Conservation (phyloP, 1,140 invertebrate genomes). For the Leptinotarsa lineolata region DNA sequence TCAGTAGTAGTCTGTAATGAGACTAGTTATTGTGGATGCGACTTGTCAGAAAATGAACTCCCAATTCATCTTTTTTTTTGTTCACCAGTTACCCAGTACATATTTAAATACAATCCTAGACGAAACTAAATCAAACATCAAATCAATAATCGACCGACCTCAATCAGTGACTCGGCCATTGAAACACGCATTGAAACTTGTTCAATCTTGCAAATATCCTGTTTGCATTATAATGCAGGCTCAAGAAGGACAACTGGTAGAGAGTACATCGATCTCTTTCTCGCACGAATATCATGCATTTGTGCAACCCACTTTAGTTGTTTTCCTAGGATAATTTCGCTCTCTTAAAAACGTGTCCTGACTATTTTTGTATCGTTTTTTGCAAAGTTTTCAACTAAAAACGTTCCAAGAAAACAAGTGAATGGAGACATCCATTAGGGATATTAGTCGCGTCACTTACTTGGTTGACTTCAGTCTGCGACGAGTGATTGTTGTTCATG, state of each 20-base stretch:
- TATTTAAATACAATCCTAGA: too few relatives aligned
- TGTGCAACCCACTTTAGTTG: neutral
- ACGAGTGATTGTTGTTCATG: constrained; percentile 48
- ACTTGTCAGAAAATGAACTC: too few relatives aligned
- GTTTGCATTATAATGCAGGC: neutral
- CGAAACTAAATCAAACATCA: too few relatives aligned
- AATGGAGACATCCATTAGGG: neutral
- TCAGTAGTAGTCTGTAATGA: too few relatives aligned
- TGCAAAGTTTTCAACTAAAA: constrained; percentile 1
- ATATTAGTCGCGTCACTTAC: constrained; percentile 48
- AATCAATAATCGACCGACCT: neutral
- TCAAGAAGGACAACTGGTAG: neutral
- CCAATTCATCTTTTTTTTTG: too few relatives aligned
- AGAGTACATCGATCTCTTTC: neutral
- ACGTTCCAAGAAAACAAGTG: neutral
- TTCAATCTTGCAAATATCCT: constrained; percentile 6
- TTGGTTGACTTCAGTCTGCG: constrained; percentile 52
- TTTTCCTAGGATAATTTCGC: neutral
- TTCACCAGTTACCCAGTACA: too few relatives aligned
- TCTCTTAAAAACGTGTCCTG: neutral
- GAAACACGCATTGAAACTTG: neutral
- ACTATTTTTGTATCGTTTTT: neutral
- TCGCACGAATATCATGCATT: neutral
- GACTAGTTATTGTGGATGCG: too few relatives aligned
- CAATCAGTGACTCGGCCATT: neutral